phyloP scores from a whole-genome alignment of 2,113 vertebrate genomes.

The Cisticola juncidis region DNA sequence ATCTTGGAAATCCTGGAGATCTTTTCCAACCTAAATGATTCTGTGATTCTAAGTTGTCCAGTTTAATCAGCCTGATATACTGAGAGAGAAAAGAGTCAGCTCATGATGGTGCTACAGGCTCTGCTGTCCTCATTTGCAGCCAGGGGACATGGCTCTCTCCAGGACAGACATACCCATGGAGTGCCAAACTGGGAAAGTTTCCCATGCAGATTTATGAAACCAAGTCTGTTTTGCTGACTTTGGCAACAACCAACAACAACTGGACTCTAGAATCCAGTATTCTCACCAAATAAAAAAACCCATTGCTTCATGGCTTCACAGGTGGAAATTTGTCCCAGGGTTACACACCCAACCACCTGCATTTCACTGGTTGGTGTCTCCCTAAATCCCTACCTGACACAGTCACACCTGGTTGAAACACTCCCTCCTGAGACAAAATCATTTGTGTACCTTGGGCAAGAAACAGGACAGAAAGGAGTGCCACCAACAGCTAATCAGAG shows the following conservation, averaged over 20 bases:
- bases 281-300: neutral
- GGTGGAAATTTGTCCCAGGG: neutral
- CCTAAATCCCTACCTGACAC: neutral
- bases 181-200: neutral
- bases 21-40: neutral
- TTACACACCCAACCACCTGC: neutral
- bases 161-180: neutral
- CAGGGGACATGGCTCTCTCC: neutral
- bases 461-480: neutral
- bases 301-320: neutral
- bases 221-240: neutral
- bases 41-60: neutral
- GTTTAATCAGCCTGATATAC: neutral
- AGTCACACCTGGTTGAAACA: neutral
- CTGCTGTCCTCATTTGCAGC: neutral
- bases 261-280: neutral
- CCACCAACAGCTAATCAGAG: neutral
- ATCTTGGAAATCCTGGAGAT: neutral
- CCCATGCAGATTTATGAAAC: neutral
- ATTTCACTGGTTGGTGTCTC: neutral
- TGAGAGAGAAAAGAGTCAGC: neutral
- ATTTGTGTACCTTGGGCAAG: fast-evolving
- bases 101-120: neutral
- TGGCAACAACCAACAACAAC: neutral
- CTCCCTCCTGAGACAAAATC: neutral